A percentile compares a stretch with the other conserved stretches of the same genome.
These are phyloP conservation scores for Orthosia gothica DNA, from an alignment of 2,888 invertebrate genomes.

Conservation along the genomic window DNA sequence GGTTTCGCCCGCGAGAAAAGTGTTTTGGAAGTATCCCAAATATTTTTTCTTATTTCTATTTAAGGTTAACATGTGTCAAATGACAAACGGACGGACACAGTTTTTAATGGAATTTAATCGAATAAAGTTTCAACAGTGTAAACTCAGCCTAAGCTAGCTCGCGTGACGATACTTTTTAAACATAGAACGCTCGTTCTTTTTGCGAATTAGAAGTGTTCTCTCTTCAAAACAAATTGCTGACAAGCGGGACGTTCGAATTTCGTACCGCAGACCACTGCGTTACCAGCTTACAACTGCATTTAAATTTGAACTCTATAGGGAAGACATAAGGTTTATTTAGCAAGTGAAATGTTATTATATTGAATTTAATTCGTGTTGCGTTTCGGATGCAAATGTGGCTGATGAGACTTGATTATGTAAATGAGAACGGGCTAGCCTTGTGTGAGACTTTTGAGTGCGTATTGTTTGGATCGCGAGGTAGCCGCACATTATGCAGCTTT, in stretches of 20 bases:
- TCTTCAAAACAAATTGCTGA: conserved; percentile 91
- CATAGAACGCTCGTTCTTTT: conserved; percentile 89
- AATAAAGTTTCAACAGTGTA: conserved; percentile 39
- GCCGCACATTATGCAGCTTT: conserved; percentile 63
- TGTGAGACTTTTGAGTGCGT: conserved; percentile 75
- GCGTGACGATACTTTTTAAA: conserved; percentile 91
- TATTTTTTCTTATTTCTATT: too few species aligned
- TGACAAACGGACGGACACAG: too few species aligned
- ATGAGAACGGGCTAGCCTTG: conserved; percentile 79
- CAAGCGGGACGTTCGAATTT: conserved; percentile 89
- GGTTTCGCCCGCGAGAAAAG: too few species aligned
- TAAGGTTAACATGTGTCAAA: too few species aligned
- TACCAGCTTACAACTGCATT: conserved; percentile 47
- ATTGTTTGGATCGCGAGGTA: conserved; percentile 75
- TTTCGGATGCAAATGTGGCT: conserved; percentile 87
- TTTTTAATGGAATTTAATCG: too few species aligned
- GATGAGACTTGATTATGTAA: conserved; percentile 89
- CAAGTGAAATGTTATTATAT: conserved; percentile 70
- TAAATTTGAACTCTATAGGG: conserved; percentile 56
- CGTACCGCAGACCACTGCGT: conserved; percentile 78
- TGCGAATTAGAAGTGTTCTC: conserved; percentile 91
- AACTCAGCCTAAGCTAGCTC: conserved; percentile 75
- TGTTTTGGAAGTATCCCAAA: too few species aligned
- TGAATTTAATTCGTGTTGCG: conserved; percentile 83
- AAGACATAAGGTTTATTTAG: conserved; percentile 59